Evolutionary conservation across 2,113 vertebrate species (phyloP).

Genomic region (Sisor rabdophorus): DNA sequence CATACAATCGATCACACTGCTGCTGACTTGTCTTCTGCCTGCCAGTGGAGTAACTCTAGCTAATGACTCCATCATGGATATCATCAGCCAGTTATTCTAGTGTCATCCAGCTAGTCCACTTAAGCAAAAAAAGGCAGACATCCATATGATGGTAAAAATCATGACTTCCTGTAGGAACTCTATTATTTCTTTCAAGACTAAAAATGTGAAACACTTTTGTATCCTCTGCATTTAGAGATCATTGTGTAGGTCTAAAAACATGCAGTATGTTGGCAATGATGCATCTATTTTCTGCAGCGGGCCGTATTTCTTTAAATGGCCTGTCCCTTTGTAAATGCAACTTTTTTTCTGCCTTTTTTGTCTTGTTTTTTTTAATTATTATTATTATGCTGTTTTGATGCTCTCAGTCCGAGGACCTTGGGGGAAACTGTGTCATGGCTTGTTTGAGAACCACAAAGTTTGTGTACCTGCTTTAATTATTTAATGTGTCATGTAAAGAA

Average conservation of each 20-base stretch:
- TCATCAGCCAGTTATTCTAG: constrained; percentile 21
- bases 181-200: constrained; percentile 49
- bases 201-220: constrained; percentile 66
- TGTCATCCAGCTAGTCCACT: constrained; percentile 35
- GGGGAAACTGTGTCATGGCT: constrained; percentile 36
- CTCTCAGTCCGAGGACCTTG: constrained; percentile 19
- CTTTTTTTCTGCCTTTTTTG: constrained; percentile 32
- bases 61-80: constrained; percentile 29
- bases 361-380: constrained; percentile 50
- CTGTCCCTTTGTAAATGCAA: constrained; percentile 40
- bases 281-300: constrained; percentile 45
- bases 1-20: constrained; percentile 69
- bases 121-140: constrained; percentile 23
- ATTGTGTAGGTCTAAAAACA: constrained; percentile 57
- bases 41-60: constrained; percentile 11
- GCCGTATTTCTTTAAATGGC: constrained; percentile 51
- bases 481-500: constrained; percentile 70
- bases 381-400: constrained; percentile 32
- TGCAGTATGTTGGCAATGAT: constrained; percentile 58
- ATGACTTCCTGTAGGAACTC: constrained; percentile 59
- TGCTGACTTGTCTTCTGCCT: constrained; percentile 66
- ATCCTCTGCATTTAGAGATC: constrained; percentile 57
- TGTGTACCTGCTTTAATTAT: constrained; percentile 69
- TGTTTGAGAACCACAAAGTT: constrained; percentile 42
- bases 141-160: constrained; percentile 34